phyloP scores from a whole-genome alignment of 2,888 invertebrate species.

The Drosophila buzzatii region DNA sequence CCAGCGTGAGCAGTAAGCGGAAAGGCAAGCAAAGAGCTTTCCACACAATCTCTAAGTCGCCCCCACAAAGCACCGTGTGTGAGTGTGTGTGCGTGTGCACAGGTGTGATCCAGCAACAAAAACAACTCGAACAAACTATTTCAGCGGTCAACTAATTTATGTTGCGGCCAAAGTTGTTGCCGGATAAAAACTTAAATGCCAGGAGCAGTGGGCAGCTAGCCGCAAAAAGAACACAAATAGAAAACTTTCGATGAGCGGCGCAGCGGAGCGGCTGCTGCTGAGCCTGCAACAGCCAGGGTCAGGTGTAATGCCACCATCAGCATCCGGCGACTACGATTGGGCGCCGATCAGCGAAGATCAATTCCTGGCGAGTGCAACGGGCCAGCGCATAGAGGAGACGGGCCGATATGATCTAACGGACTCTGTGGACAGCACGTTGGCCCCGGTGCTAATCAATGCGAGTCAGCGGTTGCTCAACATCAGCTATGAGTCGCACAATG shows the following conservation, averaged over 20 bases:
- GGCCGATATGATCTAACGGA: constrained; percentile 59
- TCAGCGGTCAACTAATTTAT: constrained; percentile 47
- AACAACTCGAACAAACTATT: constrained; percentile 1
- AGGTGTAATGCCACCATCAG: constrained; percentile 55
- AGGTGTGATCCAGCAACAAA: constrained; percentile 37
- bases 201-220: constrained; percentile 15
- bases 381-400: constrained; percentile 38
- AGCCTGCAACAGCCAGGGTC: constrained; percentile 46
- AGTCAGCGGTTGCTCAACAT: constrained; percentile 21
- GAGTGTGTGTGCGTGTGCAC: constrained; percentile 10
- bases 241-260: constrained; percentile 37
- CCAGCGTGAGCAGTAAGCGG: constrained; percentile 27
- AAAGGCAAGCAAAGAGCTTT: constrained; percentile 30
- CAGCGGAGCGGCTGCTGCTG: constrained; percentile 31
- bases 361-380: constrained; percentile 73
- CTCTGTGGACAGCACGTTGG: constrained; percentile 34
- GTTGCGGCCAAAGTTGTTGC: constrained; percentile 56
- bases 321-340: constrained; percentile 57
- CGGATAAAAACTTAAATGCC: constrained; percentile 51
- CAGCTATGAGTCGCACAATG: constrained; percentile 9
- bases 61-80: constrained; percentile 3
- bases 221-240: constrained; percentile 13
- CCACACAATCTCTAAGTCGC: constrained; percentile 29
- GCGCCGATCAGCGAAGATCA: constrained; percentile 68
- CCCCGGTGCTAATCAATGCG: constrained; percentile 30